A percentile compares a stretch with the other conserved stretches of the same genome.
Conservation (phyloP, 2,888 invertebrate species). For the Phymatocera aterrima region DNA sequence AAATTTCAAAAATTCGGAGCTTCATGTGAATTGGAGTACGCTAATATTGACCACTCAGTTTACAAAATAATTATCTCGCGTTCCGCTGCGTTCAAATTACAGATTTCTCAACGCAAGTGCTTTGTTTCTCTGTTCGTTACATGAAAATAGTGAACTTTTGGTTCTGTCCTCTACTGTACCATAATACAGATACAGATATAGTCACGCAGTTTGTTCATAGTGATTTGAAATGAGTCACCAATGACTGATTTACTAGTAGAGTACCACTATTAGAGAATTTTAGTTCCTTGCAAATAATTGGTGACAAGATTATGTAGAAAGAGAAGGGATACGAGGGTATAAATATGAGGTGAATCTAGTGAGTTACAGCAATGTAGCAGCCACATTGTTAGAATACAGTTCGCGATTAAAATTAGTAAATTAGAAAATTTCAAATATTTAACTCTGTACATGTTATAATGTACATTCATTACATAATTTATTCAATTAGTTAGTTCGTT, state of each 20-base stretch:
- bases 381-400: constrained; percentile 45
- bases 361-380: constrained; percentile 61
- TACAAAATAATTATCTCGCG: too few relatives aligned
- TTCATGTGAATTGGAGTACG: not conserved
- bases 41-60: not conserved
- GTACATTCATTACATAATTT: constrained; percentile 39
- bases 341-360: constrained; percentile 61
- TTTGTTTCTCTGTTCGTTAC: too few relatives aligned
- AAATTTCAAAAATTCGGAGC: not conserved
- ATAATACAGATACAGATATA: too few relatives aligned
- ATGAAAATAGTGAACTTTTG: too few relatives aligned
- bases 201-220: not conserved
- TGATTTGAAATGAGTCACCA: not conserved
- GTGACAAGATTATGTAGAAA: constrained; percentile 1
- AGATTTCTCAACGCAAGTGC: too few relatives aligned
- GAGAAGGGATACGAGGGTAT: constrained; percentile 60
- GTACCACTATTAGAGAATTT: constrained; percentile 19
- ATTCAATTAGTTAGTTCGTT: not conserved
- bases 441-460: constrained; percentile 39
- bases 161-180: too few relatives aligned
- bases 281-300: not conserved
- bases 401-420: constrained; percentile 10
- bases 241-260: not conserved
- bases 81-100: too few relatives aligned
- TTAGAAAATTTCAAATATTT: constrained; percentile 32